These are phyloP conservation scores for Chironomus tepperi DNA, from an alignment of 1,140 invertebrate species.

Conservation along the genomic window DNA sequence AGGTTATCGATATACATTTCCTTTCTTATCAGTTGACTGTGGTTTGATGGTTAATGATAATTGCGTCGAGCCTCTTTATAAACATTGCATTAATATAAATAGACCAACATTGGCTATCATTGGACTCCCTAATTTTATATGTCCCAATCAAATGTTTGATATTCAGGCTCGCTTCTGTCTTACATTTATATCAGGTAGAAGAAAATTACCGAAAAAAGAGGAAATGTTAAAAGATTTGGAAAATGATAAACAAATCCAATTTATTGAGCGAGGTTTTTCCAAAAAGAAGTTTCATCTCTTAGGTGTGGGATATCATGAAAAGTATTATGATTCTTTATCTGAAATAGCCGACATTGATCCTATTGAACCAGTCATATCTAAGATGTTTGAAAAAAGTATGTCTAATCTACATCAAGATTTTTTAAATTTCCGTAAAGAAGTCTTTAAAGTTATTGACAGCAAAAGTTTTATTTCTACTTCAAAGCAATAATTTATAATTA, in stretches of 20 bases:
- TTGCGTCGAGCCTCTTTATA: constrained; percentile 70
- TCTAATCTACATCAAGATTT: constrained; percentile 62
- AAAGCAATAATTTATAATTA: neutral
- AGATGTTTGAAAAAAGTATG: constrained; percentile 40
- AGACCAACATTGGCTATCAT: constrained; percentile 65
- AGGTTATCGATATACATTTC: constrained; percentile 70
- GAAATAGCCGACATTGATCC: constrained; percentile 48
- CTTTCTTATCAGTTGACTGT: constrained; percentile 59
- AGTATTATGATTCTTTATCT: constrained; percentile 60
- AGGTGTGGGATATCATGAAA: constrained; percentile 47
- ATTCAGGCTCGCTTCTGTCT: constrained; percentile 45
- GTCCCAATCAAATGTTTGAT: constrained; percentile 41
- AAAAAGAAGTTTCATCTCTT: constrained; percentile 53
- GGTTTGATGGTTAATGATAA: constrained; percentile 58
- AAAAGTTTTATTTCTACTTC: constrained; percentile 43
- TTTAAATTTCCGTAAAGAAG: constrained; percentile 53
- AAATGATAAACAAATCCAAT: constrained; percentile 37
- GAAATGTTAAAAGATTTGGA: constrained; percentile 52
- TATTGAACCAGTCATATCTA: constrained; percentile 50
- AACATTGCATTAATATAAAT: constrained; percentile 70
- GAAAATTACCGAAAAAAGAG: constrained; percentile 42
- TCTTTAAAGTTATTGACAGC: constrained; percentile 54
- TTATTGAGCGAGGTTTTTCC: constrained; percentile 39
- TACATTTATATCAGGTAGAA: constrained; percentile 39
- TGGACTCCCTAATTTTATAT: constrained; percentile 64